Conservation (phyloP, 30 jellyfish, hydroid and myxozoan genomes). For the Turritopsis dohrnii region DNA sequence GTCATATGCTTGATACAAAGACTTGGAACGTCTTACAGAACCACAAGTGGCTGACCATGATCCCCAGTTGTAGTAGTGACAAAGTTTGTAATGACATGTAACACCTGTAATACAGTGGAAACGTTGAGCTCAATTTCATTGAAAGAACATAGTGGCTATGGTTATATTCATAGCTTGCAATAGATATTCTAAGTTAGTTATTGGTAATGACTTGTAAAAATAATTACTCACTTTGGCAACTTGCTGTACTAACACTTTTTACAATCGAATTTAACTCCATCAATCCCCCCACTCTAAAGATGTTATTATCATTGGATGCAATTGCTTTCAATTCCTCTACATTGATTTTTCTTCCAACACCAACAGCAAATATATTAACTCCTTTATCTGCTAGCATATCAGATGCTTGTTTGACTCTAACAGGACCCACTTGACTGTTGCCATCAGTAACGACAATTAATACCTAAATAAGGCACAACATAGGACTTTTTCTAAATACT, state of each 20-base stretch:
- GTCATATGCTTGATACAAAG: not conserved
- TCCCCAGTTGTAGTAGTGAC: conserved; percentile 1
- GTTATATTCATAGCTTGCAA: not conserved
- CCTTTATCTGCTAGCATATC: conserved; percentile 41
- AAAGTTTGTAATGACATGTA: conserved; percentile 16
- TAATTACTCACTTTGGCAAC: conserved; percentile 54
- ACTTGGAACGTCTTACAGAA: conserved; percentile 8
- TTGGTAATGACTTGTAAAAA: not conserved
- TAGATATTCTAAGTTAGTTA: not conserved
- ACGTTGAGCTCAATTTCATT: too few relatives aligned
- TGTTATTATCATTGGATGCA: conserved; percentile 50
- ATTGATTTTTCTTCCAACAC: conserved; percentile 40
- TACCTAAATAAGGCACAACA: conserved; percentile 19
- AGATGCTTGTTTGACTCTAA: conserved; percentile 42
- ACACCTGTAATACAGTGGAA: not conserved
- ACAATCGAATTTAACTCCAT: conserved; percentile 38
- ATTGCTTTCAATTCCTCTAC: conserved; percentile 52
- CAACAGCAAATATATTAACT: conserved; percentile 59
- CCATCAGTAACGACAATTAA: conserved; percentile 65
- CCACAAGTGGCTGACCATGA: conserved; percentile 31
- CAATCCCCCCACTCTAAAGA: conserved; percentile 54
- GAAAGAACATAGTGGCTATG: not conserved
- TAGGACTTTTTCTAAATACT: not conserved
- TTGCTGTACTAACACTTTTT: conserved; percentile 47
- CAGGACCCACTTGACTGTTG: conserved; percentile 35